phyloP scores from a whole-genome alignment of 1,140 invertebrate species.

The Ephestia elutella region DNA sequence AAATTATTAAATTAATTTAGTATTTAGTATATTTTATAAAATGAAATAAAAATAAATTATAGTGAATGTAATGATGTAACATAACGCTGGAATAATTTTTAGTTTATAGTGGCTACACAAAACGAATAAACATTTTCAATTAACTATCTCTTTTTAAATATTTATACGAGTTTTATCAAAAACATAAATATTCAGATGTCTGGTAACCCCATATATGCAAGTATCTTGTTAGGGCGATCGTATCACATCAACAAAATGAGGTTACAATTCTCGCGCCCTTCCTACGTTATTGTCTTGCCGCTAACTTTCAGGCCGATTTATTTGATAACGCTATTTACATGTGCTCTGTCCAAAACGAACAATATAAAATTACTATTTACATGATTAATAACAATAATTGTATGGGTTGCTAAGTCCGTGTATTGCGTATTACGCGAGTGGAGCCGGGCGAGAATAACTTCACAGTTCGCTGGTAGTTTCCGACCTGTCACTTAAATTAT shows the following conservation, averaged over 20 bases:
- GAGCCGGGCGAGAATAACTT: slow-evolving; percentile 45
- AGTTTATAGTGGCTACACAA: no score
- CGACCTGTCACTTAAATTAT: slow-evolving; percentile 26
- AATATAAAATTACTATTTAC: slow-evolving; percentile 34
- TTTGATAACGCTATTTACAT: slow-evolving; percentile 35
- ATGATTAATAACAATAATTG: slow-evolving; percentile 6
- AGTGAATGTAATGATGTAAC: no score
- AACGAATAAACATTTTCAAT: no score
- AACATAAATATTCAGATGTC: no score
- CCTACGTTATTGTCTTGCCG: slow-evolving; percentile 50
- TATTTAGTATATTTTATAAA: no score
- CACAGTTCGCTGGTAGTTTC: slow-evolving; percentile 21
- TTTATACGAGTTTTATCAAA: no score
- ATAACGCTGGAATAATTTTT: no score
- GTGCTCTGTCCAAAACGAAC: slow-evolving; percentile 21
- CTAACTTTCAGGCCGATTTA: slow-evolving; percentile 38
- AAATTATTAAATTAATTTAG: no score
- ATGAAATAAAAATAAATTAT: no score
- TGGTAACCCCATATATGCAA: background rate
- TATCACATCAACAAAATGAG: background rate
- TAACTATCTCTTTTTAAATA: no score
- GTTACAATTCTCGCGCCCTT: slow-evolving; percentile 25
- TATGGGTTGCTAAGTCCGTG: background rate
- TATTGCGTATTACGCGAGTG: background rate
- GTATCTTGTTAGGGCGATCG: background rate